Base-by-base conservation (phyloP, 2,888 invertebrate genomes). In the Sinopyrophorus schimmeli region DNA sequence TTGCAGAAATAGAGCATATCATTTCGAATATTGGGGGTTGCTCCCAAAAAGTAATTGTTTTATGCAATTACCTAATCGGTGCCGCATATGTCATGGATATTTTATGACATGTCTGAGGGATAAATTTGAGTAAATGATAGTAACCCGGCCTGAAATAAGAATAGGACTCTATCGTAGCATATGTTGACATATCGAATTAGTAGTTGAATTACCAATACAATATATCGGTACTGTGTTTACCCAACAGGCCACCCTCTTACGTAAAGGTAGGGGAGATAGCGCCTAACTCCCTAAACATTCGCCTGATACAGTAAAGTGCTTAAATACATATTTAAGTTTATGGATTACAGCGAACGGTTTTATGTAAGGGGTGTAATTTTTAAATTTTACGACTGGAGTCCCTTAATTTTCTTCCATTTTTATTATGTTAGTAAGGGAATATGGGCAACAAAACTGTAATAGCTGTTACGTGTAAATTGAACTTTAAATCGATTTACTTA, bases 131-230 rank as follows among this genome's bases (percentile, higher is more conserved):
- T 54, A 61, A 57, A 55, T 54, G 56, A 55, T 51, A 52, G 58
- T 55, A 62, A 60, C 47, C 51, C 50, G 60, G 55, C 55, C 55
- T 48, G 37, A 54, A 46, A 53, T 52, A 47, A 39, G 38, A 53
- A 52, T 53, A 49, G 57, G 53, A 51, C 52, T 58, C 38, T 51
- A 56, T 56, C 53, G 47, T 39, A 58, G 59, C 66, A 65, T 65
- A 64, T 67, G 66, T 65, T 68, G 63, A 66, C 64, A 60, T 60
- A 63, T 63, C 57, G 59, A 62, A 68, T 68, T 66, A 66, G 61
- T 62, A 60, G 60, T 63, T 60, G 59, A 47, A 52, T 52, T 52
- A 52, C 52, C 32, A 38, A 52, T 28, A 47, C 28, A 38, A 40
- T 41, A 41, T 46, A 51, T 51, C 28, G 46, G 41, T 39, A 51